These are phyloP conservation scores for Zosterops japonicus DNA, from an alignment of 2,113 vertebrate genomes.

Conservation along the genomic window DNA sequence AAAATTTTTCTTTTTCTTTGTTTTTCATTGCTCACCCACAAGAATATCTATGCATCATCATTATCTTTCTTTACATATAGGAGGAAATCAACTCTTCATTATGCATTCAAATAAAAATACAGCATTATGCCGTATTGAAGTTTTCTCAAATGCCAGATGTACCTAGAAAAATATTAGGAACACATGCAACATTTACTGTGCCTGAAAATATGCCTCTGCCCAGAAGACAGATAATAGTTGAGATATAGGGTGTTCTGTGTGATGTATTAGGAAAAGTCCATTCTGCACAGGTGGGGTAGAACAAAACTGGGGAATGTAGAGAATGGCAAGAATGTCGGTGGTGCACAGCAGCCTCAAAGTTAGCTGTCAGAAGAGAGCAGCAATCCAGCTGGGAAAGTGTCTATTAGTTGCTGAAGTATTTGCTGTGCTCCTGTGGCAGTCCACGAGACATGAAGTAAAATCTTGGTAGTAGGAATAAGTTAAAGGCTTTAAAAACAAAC, in stretches of 20 bases:
- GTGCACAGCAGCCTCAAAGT: neutral
- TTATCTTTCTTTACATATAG: neutral
- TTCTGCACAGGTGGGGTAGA: neutral
- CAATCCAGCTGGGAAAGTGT: neutral
- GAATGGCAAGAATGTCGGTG: neutral
- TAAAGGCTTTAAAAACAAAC: neutral
- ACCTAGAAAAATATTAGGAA: neutral
- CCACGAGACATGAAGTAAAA: neutral
- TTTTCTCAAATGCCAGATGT: neutral
- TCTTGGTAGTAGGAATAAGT: neutral
- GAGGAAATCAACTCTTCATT: neutral
- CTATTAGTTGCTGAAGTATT: neutral
- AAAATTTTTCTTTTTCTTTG: neutral
- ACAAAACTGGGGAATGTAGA: neutral
- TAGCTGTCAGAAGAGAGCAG: neutral
- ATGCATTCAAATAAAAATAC: neutral
- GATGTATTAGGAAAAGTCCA: neutral
- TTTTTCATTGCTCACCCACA: neutral
- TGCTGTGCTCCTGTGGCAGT: neutral
- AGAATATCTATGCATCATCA: neutral
- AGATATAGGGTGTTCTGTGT: neutral
- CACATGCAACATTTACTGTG: neutral
- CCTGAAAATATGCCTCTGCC: neutral
- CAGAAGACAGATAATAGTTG: neutral
- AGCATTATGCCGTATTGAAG: neutral